These are phyloP conservation scores for Geophilus truncorum DNA, from an alignment of 2,888 invertebrate genomes.

Conservation along the genomic window DNA sequence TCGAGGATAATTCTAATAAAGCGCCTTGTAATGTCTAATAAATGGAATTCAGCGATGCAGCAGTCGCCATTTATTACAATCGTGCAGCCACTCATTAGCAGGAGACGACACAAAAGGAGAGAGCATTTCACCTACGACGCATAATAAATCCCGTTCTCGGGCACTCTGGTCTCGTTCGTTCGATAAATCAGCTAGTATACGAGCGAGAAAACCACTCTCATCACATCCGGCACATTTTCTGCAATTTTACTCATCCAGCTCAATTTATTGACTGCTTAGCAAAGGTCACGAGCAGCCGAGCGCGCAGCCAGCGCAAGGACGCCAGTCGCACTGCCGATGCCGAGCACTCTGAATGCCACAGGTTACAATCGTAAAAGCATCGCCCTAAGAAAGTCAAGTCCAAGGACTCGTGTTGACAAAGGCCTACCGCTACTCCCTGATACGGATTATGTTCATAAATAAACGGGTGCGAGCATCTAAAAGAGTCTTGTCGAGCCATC, in stretches of 20 bases:
- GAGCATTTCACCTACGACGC: not conserved
- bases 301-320: not conserved
- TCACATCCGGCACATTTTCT: not conserved
- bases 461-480: not conserved
- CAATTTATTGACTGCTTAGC: conserved; percentile 14
- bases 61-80: not conserved
- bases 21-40: not conserved
- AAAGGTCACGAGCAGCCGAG: not conserved
- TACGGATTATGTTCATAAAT: conserved; percentile 25
- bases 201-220: not conserved
- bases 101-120: not conserved
- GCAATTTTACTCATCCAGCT: not conserved
- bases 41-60: not conserved
- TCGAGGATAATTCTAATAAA: not conserved
- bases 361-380: not conserved
- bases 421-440: not conserved
- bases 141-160: not conserved
- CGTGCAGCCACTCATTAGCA: not conserved
- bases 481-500: not conserved
- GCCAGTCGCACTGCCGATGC: not conserved
- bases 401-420: not conserved
- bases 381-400: not conserved
- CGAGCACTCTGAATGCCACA: not conserved
- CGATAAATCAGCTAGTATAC: not conserved
- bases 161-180: not conserved